phyloP scores from a whole-genome alignment of 2,113 vertebrate genomes.

The Cricetomys ansorgei region DNA sequence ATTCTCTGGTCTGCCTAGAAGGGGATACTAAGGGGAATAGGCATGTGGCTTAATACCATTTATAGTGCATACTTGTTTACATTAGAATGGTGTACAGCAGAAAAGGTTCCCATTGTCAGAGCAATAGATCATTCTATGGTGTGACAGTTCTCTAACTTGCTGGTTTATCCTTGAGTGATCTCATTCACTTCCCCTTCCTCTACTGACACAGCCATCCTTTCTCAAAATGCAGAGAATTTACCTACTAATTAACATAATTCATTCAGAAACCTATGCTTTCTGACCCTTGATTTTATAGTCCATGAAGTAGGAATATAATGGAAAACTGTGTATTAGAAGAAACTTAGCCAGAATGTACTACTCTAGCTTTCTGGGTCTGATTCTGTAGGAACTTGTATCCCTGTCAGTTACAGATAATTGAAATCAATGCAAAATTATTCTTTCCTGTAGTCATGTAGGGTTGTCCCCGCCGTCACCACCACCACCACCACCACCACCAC shows the following conservation, averaged over 20 bases:
- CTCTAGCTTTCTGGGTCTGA: not conserved
- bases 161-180: not conserved
- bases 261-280: not conserved
- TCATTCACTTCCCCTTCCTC: not conserved
- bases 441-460: not conserved
- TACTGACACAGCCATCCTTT: not conserved
- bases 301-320: not conserved
- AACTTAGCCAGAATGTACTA: not conserved
- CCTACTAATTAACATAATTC: not conserved
- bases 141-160: not conserved
- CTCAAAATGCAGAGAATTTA: not conserved
- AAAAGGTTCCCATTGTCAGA: not conserved
- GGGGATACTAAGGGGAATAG: not conserved
- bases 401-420: not conserved
- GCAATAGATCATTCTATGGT: not conserved
- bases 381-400: not conserved
- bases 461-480: too few relatives aligned
- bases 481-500: too few relatives aligned
- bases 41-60: not conserved
- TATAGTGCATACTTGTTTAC: not conserved
- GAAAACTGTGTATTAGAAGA: not conserved
- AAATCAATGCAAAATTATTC: not conserved
- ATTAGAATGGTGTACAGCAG: not conserved
- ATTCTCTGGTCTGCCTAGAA: not conserved
- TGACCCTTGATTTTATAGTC: not conserved